Evolutionary conservation across 2,113 vertebrate species (phyloP), one percentile per base, ranked within the genome.

Genomic region (Saguinus imperator): DNA sequence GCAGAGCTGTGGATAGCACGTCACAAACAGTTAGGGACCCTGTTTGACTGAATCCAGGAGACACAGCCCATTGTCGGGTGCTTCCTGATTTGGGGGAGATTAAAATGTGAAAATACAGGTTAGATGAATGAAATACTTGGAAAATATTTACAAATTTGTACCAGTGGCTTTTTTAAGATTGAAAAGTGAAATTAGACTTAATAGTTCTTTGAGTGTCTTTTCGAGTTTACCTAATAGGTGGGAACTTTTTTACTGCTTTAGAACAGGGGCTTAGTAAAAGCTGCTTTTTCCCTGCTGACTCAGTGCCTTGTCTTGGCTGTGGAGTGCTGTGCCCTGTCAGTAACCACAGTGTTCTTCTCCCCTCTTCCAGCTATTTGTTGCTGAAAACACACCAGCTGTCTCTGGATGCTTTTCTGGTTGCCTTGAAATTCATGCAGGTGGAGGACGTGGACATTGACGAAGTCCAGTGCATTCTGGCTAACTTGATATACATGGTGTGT

Each of bases 391-490:
- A 99, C 97, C 99, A 99, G 97, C 98, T 99, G 1, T 99, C 99
- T 58, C 98, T 99, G 35, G 99, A 99, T 66, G 99, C 99, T 8
- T 99, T 99, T 97, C 98, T 99, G 37, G 98, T 99, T 86, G 98
- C 99, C 20, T 98, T 99, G 97, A 99, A 97, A 97, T 99, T 99
- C 98, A 99, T 99, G 99, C 98, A 99, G 97, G 99, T 99, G 94
- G 99, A 99, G 4, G 99, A 99, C 4, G 99, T 99, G 86, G 99
- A 99, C 98, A 98, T 99, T 1, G 99, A 99, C 50, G 99, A 99
- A 97, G 99, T 99, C 66, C 99, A 99, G 98, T 99, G 99, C 94
- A 99, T 99, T 98, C 98, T 99, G 92, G 99, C 99, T 81, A 99
- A 99, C 98, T 99, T 99, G 50, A 99, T 99, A 87, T 99, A 99